A percentile compares a stretch with the other conserved stretches of the same genome.
phyloP scores from a whole-genome alignment of 2,888 invertebrate genomes.

The Lasioglossum leucozonium region DNA sequence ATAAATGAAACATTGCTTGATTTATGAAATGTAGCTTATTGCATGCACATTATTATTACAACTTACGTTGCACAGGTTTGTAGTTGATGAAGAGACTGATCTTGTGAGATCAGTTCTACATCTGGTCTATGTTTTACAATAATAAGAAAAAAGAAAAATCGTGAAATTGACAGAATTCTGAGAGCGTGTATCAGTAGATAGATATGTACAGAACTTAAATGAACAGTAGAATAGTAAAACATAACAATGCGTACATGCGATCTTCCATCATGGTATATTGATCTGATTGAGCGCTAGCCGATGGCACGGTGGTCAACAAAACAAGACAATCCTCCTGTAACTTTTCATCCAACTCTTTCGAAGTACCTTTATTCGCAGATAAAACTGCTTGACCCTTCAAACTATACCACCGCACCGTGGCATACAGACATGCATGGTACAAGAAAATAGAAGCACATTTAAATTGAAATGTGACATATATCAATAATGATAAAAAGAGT shows the following conservation, averaged over 20 bases:
- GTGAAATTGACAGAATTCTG: constrained; percentile 31
- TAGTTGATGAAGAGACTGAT: constrained; percentile 74
- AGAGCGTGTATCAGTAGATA: constrained; percentile 60
- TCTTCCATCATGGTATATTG: constrained; percentile 81
- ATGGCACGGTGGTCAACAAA: constrained; percentile 71
- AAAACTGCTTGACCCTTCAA: constrained; percentile 64
- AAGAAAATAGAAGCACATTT: constrained; percentile 77
- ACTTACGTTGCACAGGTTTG: constrained; percentile 79
- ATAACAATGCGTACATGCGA: constrained; percentile 83
- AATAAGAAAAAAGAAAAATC: constrained; percentile 71
- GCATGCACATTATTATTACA: constrained; percentile 37
- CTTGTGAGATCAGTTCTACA: constrained; percentile 79
- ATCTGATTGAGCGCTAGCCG: constrained; percentile 74
- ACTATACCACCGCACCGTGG: constrained; percentile 74
- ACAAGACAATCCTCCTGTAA: constrained; percentile 58
- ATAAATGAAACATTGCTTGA: not conserved
- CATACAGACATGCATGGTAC: constrained; percentile 79
- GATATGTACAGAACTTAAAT: constrained; percentile 29
- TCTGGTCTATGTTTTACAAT: constrained; percentile 80
- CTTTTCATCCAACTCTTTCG: constrained; percentile 57
- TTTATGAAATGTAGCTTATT: not conserved
- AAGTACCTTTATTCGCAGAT: constrained; percentile 32
- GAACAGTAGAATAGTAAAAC: constrained; percentile 36
- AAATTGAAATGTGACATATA: constrained; percentile 66
- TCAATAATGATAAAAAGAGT: constrained; percentile 39